Conservation (phyloP, 2,888 invertebrate genomes). For the Tipula helvola region DNA sequence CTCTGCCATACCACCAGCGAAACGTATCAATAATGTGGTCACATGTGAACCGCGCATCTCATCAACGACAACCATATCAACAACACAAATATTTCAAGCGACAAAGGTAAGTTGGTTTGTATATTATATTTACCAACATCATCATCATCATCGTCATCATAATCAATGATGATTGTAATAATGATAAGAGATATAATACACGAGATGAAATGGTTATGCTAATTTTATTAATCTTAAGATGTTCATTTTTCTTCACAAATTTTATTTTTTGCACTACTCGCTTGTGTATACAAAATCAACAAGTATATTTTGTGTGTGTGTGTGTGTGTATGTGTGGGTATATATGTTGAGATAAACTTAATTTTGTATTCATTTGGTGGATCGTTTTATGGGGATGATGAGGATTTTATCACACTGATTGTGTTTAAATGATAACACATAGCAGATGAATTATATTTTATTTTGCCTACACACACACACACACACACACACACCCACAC, state of each 20-base stretch:
- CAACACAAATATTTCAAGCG: constrained; percentile 15
- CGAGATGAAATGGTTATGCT: neutral
- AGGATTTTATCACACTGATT: neutral
- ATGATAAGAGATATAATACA: neutral
- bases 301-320: neutral
- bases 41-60: constrained; percentile 33
- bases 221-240: neutral
- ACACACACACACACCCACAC: neutral
- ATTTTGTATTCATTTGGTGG: constrained; percentile 4
- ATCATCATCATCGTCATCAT: neutral
- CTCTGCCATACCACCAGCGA: constrained; percentile 25
- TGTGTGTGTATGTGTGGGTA: neutral
- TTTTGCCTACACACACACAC: neutral
- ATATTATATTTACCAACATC: neutral
- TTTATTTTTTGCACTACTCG: neutral
- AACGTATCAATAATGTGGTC: constrained; percentile 25
- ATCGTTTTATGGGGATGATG: neutral
- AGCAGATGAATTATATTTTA: neutral
- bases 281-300: neutral
- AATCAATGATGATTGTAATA: neutral
- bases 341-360: neutral
- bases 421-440: neutral
- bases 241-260: neutral
- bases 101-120: constrained; percentile 19
- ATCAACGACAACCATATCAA: constrained; percentile 13